phyloP scores from a whole-genome alignment of 2,113 vertebrate genomes.

The Elanus axillaris region DNA sequence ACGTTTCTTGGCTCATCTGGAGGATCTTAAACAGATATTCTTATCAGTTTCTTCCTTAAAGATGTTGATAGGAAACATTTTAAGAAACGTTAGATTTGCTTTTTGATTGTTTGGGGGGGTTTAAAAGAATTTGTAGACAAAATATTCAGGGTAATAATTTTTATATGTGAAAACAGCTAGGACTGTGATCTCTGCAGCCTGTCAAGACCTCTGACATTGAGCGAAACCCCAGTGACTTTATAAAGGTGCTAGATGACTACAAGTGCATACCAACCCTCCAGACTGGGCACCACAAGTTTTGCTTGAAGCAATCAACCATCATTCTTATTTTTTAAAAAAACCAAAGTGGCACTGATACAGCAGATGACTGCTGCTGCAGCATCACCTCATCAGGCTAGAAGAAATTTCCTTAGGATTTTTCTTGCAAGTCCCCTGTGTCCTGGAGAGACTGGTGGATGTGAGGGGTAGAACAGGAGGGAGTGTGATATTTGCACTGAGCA shows the following conservation, averaged over 20 bases:
- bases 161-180: background rate
- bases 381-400: background rate
- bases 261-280: too few relatives aligned
- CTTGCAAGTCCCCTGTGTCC: background rate
- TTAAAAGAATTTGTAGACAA: background rate
- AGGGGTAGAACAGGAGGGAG: background rate
- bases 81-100: background rate
- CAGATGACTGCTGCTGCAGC: background rate
- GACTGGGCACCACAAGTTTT: background rate
- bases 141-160: background rate
- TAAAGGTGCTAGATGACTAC: background rate
- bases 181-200: background rate
- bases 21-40: conserved; percentile 39
- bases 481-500: fast-evolving
- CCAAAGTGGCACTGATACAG: background rate
- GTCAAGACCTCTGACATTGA: background rate
- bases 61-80: fast-evolving
- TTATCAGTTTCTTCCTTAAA: background rate
- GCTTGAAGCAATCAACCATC: background rate
- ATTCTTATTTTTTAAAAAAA: background rate
- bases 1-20: conserved; percentile 71
- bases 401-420: background rate
- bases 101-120: background rate
- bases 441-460: background rate
- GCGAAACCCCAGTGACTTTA: background rate